A percentile compares a stretch with the other conserved stretches of the same genome.
phyloP scores from a whole-genome alignment of 2,797 vertebrate species.

The Onychomys arenicola region DNA sequence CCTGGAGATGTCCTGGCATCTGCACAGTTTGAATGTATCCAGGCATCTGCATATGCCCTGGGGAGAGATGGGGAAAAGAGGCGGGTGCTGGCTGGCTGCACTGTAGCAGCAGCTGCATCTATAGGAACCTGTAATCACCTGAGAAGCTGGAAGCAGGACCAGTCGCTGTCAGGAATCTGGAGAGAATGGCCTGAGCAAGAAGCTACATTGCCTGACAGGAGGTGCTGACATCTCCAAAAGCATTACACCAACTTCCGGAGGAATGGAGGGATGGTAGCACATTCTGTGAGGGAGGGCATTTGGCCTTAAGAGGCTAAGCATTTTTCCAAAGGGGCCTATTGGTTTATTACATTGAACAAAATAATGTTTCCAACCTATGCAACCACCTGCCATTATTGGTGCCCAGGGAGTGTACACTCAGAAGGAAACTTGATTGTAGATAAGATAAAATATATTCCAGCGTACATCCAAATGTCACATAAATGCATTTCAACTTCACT shows the following conservation, averaged over 20 bases:
- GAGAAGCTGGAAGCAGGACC: background rate
- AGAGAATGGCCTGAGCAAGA: background rate
- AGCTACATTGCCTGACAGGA: background rate
- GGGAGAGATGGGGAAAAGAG: background rate
- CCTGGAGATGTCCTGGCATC: background rate
- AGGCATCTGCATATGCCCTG: background rate
- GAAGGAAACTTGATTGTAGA: background rate
- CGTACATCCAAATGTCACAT: background rate
- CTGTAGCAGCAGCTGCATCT: background rate
- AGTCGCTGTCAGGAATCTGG: background rate
- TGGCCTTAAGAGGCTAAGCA: background rate
- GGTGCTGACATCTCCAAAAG: no score
- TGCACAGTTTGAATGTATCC: background rate
- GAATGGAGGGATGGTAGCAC: rapidly evolving
- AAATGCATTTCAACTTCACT: background rate
- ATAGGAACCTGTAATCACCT: background rate
- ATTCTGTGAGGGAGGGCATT: background rate
- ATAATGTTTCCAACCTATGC: background rate
- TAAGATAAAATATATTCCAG: background rate
- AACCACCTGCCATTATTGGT: background rate
- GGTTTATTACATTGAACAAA: background rate
- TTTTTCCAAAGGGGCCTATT: background rate
- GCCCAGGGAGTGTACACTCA: background rate
- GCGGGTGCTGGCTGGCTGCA: background rate
- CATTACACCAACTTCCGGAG: no score